Conservation (phyloP, 1,140 invertebrate genomes). For the Halictus rubicundus region DNA sequence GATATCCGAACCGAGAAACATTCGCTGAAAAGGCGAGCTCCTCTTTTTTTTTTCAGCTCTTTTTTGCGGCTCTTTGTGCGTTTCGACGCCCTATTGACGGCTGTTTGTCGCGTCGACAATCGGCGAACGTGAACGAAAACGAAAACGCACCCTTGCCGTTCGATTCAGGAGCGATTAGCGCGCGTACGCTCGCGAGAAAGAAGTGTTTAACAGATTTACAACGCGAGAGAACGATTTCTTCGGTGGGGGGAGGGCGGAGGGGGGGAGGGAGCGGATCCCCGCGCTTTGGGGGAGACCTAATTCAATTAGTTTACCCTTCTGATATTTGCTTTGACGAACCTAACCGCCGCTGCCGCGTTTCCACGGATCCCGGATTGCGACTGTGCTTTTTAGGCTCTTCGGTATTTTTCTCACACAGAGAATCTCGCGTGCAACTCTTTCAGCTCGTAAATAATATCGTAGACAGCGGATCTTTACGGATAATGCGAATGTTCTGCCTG, state of each 20-base stretch:
- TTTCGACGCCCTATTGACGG: conserved; percentile 8
- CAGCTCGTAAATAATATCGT: too few species aligned
- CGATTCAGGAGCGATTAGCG: conserved; percentile 27
- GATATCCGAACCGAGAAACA: neutral
- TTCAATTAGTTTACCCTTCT: conserved; percentile 45
- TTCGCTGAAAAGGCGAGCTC: neutral
- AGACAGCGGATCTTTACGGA: too few species aligned
- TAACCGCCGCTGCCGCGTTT: neutral
- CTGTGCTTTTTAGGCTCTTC: neutral
- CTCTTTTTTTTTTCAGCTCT: neutral
- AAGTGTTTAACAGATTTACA: conserved; percentile 44
- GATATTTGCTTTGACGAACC: conserved; percentile 19
- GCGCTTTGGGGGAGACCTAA: conserved; percentile 25
- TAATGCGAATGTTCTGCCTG: too few species aligned
- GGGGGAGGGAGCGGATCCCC: conserved; percentile 24
- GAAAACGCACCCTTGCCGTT: neutral
- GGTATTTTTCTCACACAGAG: too few species aligned
- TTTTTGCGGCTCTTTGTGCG: neutral
- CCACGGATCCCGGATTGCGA: neutral
- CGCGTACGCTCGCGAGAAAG: conserved; percentile 28
- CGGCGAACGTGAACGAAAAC: too few species aligned
- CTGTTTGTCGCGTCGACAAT: neutral
- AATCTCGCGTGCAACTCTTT: too few species aligned
- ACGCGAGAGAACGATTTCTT: conserved; percentile 25
- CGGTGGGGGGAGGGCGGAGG: too few species aligned